phyloP scores from a whole-genome alignment of 2,888 invertebrate species.

The Melieria picta region DNA sequence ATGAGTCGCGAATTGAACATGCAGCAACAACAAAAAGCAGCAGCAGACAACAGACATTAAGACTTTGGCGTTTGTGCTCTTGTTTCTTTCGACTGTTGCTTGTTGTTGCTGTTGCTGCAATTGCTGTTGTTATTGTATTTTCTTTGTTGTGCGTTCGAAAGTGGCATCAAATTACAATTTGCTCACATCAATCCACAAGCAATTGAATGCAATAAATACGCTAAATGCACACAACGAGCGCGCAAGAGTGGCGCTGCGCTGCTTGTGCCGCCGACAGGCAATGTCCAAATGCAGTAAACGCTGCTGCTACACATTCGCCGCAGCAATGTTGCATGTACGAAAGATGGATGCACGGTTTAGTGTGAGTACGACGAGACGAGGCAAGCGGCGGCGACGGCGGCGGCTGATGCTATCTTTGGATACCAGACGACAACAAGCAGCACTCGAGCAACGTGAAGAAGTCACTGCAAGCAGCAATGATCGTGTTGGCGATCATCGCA shows the following conservation, averaged over 20 bases:
- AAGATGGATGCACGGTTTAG: not conserved
- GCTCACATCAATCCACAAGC: conserved; percentile 1
- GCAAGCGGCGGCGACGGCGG: not conserved
- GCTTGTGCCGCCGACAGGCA: no score
- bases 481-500: no score
- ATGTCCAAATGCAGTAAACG: conserved; percentile 14
- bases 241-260: no score
- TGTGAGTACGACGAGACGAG: not conserved
- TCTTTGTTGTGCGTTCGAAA: conserved; percentile 41
- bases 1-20: conserved; percentile 44
- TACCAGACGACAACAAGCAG: not conserved
- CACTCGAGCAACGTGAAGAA: not conserved
- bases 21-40: conserved; percentile 29
- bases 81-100: conserved; percentile 5
- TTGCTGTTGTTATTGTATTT: not conserved
- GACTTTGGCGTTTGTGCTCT: conserved; percentile 11
- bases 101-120: conserved; percentile 7
- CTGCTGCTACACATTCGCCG: conserved; percentile 19
- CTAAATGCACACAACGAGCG: no score
- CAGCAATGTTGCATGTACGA: not conserved
- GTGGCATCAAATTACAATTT: conserved; percentile 45
- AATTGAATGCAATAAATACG: not conserved
- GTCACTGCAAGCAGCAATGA: no score
- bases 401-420: not conserved
- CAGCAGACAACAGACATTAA: conserved; percentile 2